Percentiles rank a stretch among this genome's conserved stretches.
These are phyloP conservation scores for Petromus typicus DNA, from an alignment of 2,113 vertebrate species.

Conservation along the genomic window DNA sequence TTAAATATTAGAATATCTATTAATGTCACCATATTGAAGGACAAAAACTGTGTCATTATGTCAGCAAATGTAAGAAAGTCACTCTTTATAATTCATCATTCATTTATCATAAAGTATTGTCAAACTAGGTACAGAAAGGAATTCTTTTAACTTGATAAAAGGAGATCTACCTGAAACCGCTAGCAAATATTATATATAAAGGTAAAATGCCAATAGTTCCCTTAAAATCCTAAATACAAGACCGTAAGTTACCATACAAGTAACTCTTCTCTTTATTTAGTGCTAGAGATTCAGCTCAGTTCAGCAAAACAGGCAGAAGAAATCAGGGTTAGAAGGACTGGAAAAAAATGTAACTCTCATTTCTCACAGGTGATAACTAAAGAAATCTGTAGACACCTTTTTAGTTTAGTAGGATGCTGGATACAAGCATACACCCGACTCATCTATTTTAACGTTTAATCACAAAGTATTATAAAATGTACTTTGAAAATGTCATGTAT, in stretches of 20 bases:
- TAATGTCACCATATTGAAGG: constrained; percentile 34
- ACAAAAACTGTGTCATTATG: constrained; percentile 4
- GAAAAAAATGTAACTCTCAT: neutral
- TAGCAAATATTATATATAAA: neutral
- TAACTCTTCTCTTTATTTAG: neutral
- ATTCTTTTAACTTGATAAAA: neutral
- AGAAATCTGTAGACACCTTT: neutral
- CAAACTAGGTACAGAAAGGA: constrained; percentile 13
- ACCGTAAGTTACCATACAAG: too few species aligned
- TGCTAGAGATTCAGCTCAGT: neutral
- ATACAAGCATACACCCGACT: neutral
- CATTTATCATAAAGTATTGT: constrained; percentile 12
- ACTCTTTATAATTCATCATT: neutral
- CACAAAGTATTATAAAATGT: neutral
- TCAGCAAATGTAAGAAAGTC: neutral
- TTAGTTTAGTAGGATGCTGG: neutral
- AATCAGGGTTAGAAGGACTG: neutral
- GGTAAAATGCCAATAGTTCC: neutral
- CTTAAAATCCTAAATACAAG: constrained; percentile 37
- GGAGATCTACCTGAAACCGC: neutral
- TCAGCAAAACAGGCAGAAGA: neutral
- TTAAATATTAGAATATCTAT: constrained; percentile 51
- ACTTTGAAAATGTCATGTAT: neutral
- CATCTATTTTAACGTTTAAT: neutral
- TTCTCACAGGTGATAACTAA: neutral